Base-by-base conservation (phyloP, 2,888 invertebrate genomes). In the Lamellibrachia satsuma region DNA sequence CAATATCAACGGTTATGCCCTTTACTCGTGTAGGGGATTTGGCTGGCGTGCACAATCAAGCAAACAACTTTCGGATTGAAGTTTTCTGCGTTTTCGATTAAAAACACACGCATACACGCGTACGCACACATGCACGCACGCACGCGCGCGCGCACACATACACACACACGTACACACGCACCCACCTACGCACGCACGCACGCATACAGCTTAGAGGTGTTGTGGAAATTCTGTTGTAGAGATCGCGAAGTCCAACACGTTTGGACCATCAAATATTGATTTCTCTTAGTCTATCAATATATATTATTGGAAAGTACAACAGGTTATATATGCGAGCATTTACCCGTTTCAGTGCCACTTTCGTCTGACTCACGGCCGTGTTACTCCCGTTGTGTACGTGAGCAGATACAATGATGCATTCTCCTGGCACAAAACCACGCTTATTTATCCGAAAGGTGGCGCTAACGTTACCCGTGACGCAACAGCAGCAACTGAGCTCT, bases 341-440 rank as follows among this genome's bases (percentile, higher is more conserved):
- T 75, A 93, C 94, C 92, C 94, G 92, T 92, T 93, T 94, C 52
- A 94, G 92, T 52, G 94, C 93, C n/a, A 94, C 93, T 90, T 92
- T 90, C 52, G 93, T 91, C n/a, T 75, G 39, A 15, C 92, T 93
- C 55, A 94, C 93, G 9, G 92, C 52, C 7, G 93, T 92, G 52
- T 93, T 93, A 91, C 93, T 93, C 57, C 92, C 93, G 92, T 95
- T 95, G 52, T 91, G 9, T 11, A 95, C 92, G 11, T 93, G 92
- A 39, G 93, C 95, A 22, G 60, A 92, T 52, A 95, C 90, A 22
- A 91, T 92, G 90, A 95, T 93, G 27, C 92, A 52, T 90, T 95
- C 94, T 27, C 95, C 95, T 6, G 95, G 94, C 57, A 95, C 95
- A 92, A 93, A 95, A 7, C 94, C 94, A 27, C 92, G 55, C 60